Conservation (phyloP, 2,113 vertebrate genomes). For the Hyaena hyaena region DNA sequence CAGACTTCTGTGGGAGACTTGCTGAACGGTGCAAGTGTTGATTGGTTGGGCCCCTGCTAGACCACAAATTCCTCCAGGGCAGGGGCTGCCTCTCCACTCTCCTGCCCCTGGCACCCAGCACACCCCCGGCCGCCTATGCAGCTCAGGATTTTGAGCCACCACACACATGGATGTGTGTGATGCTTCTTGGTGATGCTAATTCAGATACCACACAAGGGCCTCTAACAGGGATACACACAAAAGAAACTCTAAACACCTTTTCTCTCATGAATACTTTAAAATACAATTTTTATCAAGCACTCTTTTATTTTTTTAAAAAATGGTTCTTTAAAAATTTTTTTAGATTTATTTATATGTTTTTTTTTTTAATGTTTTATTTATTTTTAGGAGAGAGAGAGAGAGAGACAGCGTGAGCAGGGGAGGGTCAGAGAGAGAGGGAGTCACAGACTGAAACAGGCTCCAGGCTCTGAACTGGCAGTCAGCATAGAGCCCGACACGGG, state of each 20-base stretch:
- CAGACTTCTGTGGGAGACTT: not conserved
- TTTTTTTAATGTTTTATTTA: too few species aligned
- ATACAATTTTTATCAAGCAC: not conserved
- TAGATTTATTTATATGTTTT: too few species aligned
- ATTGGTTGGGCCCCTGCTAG: not conserved
- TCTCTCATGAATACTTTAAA: slow-evolving; percentile 36
- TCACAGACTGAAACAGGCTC: too few species aligned
- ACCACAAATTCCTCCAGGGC: not conserved
- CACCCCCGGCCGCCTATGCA: not conserved
- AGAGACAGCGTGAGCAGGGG: too few species aligned
- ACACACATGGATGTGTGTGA: not conserved
- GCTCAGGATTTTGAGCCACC: not conserved
- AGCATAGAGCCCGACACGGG: too few species aligned
- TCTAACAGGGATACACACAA: not conserved
- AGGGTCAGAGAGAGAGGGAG: too few species aligned
- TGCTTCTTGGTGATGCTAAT: not conserved
- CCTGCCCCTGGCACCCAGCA: not conserved
- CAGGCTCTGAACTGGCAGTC: too few species aligned
- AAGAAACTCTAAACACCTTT: slow-evolving; percentile 45
- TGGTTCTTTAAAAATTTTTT: not conserved
- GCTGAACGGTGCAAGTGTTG: not conserved
- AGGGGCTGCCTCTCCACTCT: not conserved
- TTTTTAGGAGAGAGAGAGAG: too few species aligned
- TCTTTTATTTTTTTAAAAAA: slow-evolving; percentile 38
- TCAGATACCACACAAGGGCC: not conserved